Percentiles rank a stretch among this genome's conserved stretches.
Evolutionary conservation across 1,140 invertebrate species (phyloP).

Genomic region (Temnothorax longispinosus): DNA sequence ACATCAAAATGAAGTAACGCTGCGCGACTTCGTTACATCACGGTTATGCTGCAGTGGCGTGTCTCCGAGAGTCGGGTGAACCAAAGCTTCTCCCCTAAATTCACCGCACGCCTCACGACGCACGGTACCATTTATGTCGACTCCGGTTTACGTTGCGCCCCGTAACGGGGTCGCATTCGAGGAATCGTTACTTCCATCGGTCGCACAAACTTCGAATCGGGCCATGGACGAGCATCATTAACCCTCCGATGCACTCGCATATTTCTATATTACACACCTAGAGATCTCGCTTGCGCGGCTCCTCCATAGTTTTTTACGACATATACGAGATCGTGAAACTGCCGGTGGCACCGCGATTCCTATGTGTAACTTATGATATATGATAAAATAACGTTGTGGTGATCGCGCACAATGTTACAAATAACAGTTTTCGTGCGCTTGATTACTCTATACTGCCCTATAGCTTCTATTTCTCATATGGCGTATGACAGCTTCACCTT

Average conservation of each 20-base stretch:
- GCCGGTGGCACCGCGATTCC: neutral
- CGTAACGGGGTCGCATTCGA: slow-evolving; percentile 31
- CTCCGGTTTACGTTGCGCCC: neutral
- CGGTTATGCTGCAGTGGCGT: neutral
- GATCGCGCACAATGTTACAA: neutral
- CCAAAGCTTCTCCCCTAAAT: neutral
- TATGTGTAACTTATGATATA: slow-evolving; percentile 24
- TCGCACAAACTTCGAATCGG: slow-evolving; percentile 32
- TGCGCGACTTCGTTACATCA: slow-evolving; percentile 36
- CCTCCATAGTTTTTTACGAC: neutral
- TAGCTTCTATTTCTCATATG: neutral
- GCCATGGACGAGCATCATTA: slow-evolving; percentile 13
- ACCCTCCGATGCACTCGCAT: slow-evolving; percentile 10
- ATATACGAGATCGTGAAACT: neutral
- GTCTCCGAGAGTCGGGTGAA: neutral
- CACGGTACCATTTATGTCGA: slow-evolving; percentile 11
- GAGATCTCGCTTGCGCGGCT: neutral
- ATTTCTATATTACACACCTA: slow-evolving; percentile 7
- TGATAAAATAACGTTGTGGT: slow-evolving; percentile 20
- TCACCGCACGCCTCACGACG: neutral
- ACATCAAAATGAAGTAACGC: slow-evolving; percentile 48
- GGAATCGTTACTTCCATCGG: slow-evolving; percentile 41
- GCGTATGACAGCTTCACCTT: neutral
- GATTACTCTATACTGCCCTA: neutral
- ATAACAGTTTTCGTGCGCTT: neutral